Conservation (phyloP, 1,140 invertebrate genomes). For the Cyclargus thomasi region DNA sequence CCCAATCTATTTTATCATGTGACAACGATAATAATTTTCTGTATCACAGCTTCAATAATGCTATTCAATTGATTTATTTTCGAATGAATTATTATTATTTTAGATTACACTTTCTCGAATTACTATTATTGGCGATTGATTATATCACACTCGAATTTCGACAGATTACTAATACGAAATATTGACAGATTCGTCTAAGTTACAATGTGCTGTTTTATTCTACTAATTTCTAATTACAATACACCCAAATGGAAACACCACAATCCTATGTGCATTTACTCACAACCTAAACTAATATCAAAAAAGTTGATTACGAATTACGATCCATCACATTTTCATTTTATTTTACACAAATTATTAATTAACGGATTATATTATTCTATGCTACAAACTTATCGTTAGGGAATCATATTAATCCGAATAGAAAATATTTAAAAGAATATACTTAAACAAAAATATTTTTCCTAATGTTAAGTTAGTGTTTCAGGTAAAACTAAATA, state of each 20-base stretch:
- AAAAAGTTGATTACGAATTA: conserved; percentile 8
- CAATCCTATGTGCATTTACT: not conserved
- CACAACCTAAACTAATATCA: conserved; percentile 13
- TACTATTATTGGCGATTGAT: not conserved
- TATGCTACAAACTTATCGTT: conserved; percentile 3
- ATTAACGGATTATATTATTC: not conserved
- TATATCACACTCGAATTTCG: not conserved
- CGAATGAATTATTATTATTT: not conserved
- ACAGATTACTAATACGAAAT: too few species aligned
- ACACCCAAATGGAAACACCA: not conserved
- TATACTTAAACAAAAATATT: conserved; percentile 10
- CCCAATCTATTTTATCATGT: not conserved
- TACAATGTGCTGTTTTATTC: not conserved
- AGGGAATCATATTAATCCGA: not conserved
- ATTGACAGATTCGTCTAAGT: not conserved
- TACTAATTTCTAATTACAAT: conserved; percentile 11
- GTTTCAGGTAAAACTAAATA: too few species aligned
- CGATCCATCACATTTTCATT: conserved; percentile 4
- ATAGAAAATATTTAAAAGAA: not conserved
- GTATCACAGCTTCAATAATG: conserved; percentile 20
- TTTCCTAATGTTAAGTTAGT: not conserved
- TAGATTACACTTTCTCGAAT: not conserved
- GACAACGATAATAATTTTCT: conserved; percentile 19
- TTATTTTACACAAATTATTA: conserved; percentile 9
- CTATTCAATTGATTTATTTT: conserved; percentile 16